Conservation (phyloP, 2,888 invertebrate species). For the Agrotis clavis region DNA sequence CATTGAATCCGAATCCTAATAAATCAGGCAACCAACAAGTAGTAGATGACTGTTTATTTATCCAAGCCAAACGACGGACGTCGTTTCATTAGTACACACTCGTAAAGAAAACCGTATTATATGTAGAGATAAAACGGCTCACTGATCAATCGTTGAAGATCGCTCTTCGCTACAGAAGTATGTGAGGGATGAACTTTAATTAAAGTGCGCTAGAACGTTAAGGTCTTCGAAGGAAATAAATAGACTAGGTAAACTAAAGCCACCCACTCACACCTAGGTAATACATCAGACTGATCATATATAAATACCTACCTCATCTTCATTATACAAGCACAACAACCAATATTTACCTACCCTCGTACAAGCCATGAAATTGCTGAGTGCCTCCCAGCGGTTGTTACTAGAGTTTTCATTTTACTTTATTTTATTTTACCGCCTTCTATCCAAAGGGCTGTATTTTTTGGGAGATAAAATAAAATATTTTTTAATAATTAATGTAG, state of each 20-base stretch:
- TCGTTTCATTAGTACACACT: constrained; percentile 26
- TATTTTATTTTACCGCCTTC: constrained; percentile 19
- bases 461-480: constrained; percentile 29
- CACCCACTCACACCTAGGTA: constrained; percentile 18
- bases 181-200: constrained; percentile 59
- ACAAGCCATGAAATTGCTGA: constrained; percentile 28
- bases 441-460: constrained; percentile 27
- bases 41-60: constrained; percentile 28
- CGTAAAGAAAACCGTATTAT: constrained; percentile 32
- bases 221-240: constrained; percentile 36
- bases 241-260: constrained; percentile 25
- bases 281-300: constrained; percentile 1
- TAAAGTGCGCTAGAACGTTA: constrained; percentile 57
- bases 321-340: constrained; percentile 31
- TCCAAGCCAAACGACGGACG: constrained; percentile 8
- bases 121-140: constrained; percentile 35
- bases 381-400: constrained; percentile 35
- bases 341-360: constrained; percentile 31
- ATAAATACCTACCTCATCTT: not conserved
- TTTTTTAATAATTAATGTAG: constrained; percentile 20
- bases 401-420: constrained; percentile 7
- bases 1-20: constrained; percentile 3
- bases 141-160: constrained; percentile 56
- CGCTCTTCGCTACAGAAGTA: constrained; percentile 50
- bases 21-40: constrained; percentile 13